These are phyloP conservation scores for Heliconius hewitsoni DNA, from an alignment of 1,140 invertebrate genomes.

Conservation along the genomic window DNA sequence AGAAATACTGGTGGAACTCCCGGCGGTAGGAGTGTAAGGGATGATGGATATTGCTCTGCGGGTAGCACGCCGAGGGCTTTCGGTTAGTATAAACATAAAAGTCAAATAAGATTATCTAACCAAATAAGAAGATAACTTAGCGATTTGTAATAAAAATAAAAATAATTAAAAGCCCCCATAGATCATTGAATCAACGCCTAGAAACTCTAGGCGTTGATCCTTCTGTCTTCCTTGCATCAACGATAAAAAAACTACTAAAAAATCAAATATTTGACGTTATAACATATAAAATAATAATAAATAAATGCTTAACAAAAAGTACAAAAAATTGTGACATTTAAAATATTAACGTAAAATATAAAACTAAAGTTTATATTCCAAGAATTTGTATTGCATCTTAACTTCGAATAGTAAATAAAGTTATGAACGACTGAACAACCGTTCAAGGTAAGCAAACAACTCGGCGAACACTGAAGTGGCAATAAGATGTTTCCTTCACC, in stretches of 20 bases:
- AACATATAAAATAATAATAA: neutral
- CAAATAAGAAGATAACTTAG: no score
- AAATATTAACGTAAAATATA: neutral
- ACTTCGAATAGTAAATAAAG: neutral
- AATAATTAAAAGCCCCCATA: no score
- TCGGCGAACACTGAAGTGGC: constrained; percentile 16
- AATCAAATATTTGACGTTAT: no score
- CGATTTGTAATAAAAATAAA: no score
- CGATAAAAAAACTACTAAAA: no score
- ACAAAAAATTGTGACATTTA: neutral
- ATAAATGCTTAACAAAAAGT: neutral
- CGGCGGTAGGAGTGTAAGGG: constrained; percentile 61
- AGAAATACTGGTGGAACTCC: constrained; percentile 63
- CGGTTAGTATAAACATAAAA: constrained; percentile 39
- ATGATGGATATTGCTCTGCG: constrained; percentile 73
- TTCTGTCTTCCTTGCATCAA: no score
- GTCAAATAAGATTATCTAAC: no score
- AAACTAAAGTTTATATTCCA: neutral
- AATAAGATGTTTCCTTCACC: constrained; percentile 26
- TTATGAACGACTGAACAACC: neutral
- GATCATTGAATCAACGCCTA: no score
- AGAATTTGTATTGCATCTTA: constrained; percentile 1
- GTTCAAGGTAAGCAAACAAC: constrained; percentile 16
- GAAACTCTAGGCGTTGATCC: no score
- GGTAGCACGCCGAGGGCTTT: constrained; percentile 67